These are phyloP conservation scores for Harpagoxenus sublaevis DNA, from an alignment of 2,888 invertebrate species.

Conservation along the genomic window DNA sequence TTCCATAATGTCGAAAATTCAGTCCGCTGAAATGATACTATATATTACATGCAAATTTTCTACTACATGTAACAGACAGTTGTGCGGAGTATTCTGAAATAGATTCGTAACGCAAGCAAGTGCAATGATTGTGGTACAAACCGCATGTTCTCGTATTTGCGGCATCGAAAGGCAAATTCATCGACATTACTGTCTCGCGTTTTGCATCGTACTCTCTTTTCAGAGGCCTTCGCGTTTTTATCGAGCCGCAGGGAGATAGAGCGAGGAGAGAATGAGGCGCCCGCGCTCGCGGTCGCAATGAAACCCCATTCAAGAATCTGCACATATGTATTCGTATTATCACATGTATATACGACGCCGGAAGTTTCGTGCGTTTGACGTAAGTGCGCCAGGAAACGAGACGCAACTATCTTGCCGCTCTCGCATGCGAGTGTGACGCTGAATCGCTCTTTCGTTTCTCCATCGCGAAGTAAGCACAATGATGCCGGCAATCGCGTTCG, in stretches of 20 bases:
- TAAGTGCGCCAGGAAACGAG: slow-evolving; percentile 51
- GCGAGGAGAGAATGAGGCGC: slow-evolving; percentile 44
- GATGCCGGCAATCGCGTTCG: slow-evolving; percentile 24
- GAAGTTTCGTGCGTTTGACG: slow-evolving; percentile 54
- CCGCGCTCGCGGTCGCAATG: slow-evolving; percentile 49
- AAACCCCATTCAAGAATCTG: slow-evolving; percentile 56
- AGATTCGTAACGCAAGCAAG: not conserved
- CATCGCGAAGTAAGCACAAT: not conserved
- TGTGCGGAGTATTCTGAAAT: not conserved
- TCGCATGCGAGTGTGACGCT: slow-evolving; percentile 3
- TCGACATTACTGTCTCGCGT: not conserved
- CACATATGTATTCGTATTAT: slow-evolving; percentile 37
- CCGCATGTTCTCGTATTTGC: not conserved
- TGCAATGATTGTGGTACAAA: not conserved
- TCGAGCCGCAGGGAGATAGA: slow-evolving; percentile 45
- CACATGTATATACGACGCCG: slow-evolving; percentile 41
- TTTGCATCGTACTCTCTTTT: not conserved
- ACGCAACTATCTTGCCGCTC: slow-evolving; percentile 33
- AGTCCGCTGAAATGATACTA: not conserved
- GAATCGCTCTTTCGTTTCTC: slow-evolving; percentile 31
- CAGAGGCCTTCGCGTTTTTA: slow-evolving; percentile 5
- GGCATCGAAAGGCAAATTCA: not conserved
- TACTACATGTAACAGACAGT: not conserved
- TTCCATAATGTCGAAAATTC: not conserved
- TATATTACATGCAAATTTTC: not conserved